Evolutionary conservation across 2,888 invertebrate species (phyloP).

Genomic region (Urechis unicinctus): DNA sequence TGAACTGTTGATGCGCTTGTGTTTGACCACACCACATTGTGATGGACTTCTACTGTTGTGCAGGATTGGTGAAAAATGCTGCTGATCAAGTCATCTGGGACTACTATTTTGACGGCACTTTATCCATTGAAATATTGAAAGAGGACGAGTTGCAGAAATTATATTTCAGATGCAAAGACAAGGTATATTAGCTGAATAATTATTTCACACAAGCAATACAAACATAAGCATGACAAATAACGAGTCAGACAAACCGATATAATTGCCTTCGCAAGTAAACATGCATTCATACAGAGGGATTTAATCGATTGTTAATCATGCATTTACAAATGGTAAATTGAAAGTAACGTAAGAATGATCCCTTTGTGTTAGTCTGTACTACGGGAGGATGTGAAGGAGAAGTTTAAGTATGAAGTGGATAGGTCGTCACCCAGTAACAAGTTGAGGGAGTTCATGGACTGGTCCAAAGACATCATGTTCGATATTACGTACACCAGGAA

Average conservation of each 20-base stretch:
- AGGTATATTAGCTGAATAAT: constrained; percentile 23
- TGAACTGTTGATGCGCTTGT: too few relatives aligned
- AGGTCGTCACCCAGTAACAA: constrained; percentile 48
- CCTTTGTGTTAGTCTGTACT: constrained; percentile 32
- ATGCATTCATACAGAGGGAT: too few relatives aligned
- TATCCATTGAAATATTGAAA: constrained; percentile 48
- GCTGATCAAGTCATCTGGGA: constrained; percentile 32
- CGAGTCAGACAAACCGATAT: too few relatives aligned
- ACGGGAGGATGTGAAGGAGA: constrained; percentile 47
- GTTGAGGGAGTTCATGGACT: constrained; percentile 48
- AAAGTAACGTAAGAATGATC: neutral
- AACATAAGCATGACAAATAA: too few relatives aligned
- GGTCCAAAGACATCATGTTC: constrained; percentile 46
- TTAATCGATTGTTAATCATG: too few relatives aligned
- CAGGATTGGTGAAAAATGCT: constrained; percentile 27
- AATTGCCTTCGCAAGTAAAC: too few relatives aligned
- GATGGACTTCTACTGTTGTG: neutral
- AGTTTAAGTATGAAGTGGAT: constrained; percentile 49
- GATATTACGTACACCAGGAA: constrained; percentile 45
- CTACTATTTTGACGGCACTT: constrained; percentile 30
- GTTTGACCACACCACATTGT: too few relatives aligned
- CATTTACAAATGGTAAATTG: too few relatives aligned
- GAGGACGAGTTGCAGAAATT: constrained; percentile 44
- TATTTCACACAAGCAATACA: too few relatives aligned
- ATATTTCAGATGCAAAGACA: constrained; percentile 45